A percentile compares a stretch with the other conserved stretches of the same genome.
These are phyloP conservation scores for Lasiurus cinereus DNA, from an alignment of 2,113 vertebrate genomes.

Conservation along the genomic window DNA sequence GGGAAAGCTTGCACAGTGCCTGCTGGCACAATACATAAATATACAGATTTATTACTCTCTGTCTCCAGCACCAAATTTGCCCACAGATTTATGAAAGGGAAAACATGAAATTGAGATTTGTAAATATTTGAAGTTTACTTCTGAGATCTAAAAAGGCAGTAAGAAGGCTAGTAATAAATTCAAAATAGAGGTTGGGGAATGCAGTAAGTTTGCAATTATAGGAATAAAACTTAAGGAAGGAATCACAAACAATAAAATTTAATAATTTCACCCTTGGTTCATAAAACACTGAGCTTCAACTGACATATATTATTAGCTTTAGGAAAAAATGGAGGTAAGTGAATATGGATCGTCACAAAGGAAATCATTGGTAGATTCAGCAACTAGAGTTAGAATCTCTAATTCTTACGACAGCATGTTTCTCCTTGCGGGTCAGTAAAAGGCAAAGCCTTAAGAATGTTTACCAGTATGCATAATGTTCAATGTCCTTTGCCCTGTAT, in stretches of 20 bases:
- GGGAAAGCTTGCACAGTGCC: slow-evolving; percentile 65
- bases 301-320: slow-evolving; percentile 79
- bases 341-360: slow-evolving; percentile 59
- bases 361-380: slow-evolving; percentile 63
- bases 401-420: slow-evolving; percentile 57
- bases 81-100: slow-evolving; percentile 79
- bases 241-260: slow-evolving; percentile 79
- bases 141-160: slow-evolving; percentile 78
- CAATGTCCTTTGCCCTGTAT: background rate
- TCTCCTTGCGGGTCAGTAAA: slow-evolving; percentile 16
- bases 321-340: slow-evolving; percentile 62
- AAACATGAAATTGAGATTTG: slow-evolving; percentile 77
- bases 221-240: slow-evolving; percentile 79
- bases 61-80: slow-evolving; percentile 70
- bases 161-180: slow-evolving; percentile 80
- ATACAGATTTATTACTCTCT: slow-evolving; percentile 80
- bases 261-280: slow-evolving; percentile 82
- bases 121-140: slow-evolving; percentile 81
- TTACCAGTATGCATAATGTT: background rate
- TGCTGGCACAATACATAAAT: slow-evolving; percentile 83
- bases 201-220: slow-evolving; percentile 74
- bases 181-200: slow-evolving; percentile 76
- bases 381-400: slow-evolving; percentile 44
- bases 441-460: background rate
- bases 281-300: slow-evolving; percentile 77